Conservation (phyloP, 2,888 invertebrate species). For the Byasa hedistus region DNA sequence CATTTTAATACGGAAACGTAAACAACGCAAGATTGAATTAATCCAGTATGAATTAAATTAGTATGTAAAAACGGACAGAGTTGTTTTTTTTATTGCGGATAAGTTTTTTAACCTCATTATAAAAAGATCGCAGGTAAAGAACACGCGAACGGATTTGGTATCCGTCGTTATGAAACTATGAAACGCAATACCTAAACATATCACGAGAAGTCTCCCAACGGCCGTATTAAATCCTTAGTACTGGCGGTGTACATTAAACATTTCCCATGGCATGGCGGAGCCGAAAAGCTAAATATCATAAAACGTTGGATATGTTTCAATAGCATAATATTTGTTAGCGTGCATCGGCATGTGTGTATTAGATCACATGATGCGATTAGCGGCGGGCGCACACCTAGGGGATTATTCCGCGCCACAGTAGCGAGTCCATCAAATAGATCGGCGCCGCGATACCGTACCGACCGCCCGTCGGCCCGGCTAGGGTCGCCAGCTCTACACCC, state of each 20-base stretch:
- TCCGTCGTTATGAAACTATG: background rate
- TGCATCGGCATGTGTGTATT: conserved; percentile 34
- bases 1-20: conserved; percentile 12
- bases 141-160: background rate
- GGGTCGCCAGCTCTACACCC: conserved; percentile 23
- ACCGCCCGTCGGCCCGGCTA: conserved; percentile 51
- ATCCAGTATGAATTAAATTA: conserved; percentile 14
- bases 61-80: conserved; percentile 4
- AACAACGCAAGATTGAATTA: background rate
- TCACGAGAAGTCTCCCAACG: background rate
- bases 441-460: conserved; percentile 61
- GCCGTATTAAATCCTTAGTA: background rate
- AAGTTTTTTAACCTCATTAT: background rate
- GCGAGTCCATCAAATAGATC: conserved; percentile 75
- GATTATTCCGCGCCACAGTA: conserved; percentile 48
- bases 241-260: background rate
- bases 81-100: conserved; percentile 1
- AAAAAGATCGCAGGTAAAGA: background rate
- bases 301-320: conserved; percentile 20
- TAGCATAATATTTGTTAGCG: conserved; percentile 27
- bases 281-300: conserved; percentile 7
- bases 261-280: background rate
- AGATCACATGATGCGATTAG: conserved; percentile 62
- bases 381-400: conserved; percentile 53
- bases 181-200: background rate